Evolutionary conservation across 92 coral and sea anemone genomes (phyloP), one percentile per base, ranked within the genome.

Genomic region (Porites evermanni): DNA sequence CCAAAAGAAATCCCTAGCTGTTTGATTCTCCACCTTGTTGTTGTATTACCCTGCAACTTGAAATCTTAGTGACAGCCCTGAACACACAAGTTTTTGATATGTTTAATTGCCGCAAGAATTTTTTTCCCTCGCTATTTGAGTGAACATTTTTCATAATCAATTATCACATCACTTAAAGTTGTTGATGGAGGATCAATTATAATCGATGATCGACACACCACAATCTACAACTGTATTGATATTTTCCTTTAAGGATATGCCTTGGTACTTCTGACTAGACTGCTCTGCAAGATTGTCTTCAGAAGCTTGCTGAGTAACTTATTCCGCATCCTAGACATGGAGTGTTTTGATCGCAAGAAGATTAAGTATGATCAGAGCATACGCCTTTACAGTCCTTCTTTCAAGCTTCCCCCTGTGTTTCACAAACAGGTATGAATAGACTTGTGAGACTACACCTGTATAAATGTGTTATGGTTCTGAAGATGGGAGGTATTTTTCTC

Each of bases 351-450:
- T 69, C 84, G 85, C 75, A 87, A 89, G 67, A 82, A 89, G 58
- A 77, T 65, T 16, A 80, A 87, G 64, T 89, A 81, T 66, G 91
- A 84, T 78, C 56, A 84, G 67, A 82, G 94, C 82, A 87, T 77
- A 77, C 93, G 98, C 50, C 78, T 84, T 16, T 97, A 97, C 89
- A 83, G 85, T 73, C 77, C 91, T 50, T 91, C 97, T 38, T 97
- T 97, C 79, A 95, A 89, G 82, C 93, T 97, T n/a, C 97, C 99
- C 32, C 99, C 99, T 8, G 89, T 97, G 63, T 84, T 87, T 70
- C 80, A 74, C 38, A 88, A 52, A 26, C 23, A 87, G 96, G 98
- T 92, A 56, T 73, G 95, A 78, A n/a, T 51, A 38, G 47, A 38
- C 47, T 38, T 38, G 5, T 38, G 47, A 38, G 47, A 38, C 47